Conservation (phyloP, 2,113 vertebrate species). For the Ahaetulla prasina region DNA sequence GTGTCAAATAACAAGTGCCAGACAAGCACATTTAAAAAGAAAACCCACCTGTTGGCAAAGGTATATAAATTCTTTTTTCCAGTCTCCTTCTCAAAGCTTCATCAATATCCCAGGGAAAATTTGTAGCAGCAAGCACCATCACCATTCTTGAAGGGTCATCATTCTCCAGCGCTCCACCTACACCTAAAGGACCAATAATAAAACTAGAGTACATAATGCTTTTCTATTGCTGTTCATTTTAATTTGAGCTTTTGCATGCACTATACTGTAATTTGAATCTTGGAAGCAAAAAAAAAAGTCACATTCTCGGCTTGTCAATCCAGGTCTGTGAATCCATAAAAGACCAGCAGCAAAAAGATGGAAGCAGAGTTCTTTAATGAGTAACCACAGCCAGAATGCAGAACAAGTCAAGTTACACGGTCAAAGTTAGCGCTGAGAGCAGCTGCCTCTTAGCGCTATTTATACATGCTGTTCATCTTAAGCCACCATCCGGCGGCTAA, state of each 20-base stretch:
- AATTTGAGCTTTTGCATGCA: background rate
- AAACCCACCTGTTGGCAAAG: conserved; percentile 76
- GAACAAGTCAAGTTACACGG: too few species aligned
- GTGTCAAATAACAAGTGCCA: background rate
- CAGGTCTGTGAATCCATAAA: too few species aligned
- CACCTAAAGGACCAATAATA: conserved; percentile 60
- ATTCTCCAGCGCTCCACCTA: conserved; percentile 77
- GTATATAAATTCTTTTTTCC: conserved; percentile 81
- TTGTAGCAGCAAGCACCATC: conserved; percentile 80
- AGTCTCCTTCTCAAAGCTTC: conserved; percentile 77
- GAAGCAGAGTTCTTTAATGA: too few species aligned
- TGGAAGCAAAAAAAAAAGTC: background rate
- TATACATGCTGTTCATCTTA: too few species aligned
- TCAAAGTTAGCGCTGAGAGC: too few species aligned
- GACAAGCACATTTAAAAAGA: conserved; percentile 15
- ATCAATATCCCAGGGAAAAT: conserved; percentile 83
- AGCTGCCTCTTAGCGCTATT: too few species aligned
- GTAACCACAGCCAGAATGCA: too few species aligned
- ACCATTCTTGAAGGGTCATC: conserved; percentile 83
- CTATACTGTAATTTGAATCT: background rate
- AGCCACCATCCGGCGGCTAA: too few species aligned
- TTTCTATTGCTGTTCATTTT: background rate
- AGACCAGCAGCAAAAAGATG: too few species aligned
- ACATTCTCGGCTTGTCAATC: too few species aligned
- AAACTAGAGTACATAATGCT: background rate